phyloP scores from a whole-genome alignment of 1,140 invertebrate genomes.

The Lordiphosa mommai region DNA sequence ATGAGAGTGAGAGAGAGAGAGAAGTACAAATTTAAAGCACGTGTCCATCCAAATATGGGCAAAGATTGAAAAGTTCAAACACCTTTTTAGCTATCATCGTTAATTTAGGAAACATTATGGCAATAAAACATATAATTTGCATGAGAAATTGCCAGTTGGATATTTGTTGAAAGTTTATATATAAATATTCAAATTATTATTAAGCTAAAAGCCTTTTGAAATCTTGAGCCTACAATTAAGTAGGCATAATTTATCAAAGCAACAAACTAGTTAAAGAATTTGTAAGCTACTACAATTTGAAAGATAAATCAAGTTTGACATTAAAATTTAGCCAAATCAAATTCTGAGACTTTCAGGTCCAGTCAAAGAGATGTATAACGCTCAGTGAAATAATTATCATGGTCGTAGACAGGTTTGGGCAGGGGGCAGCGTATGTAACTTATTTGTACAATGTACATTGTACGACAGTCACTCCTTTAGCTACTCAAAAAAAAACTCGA shows the following conservation, averaged over 20 bases:
- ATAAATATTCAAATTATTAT: constrained; percentile 30
- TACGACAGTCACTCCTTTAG: too few relatives aligned
- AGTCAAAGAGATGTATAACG: too few relatives aligned
- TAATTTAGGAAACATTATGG: constrained; percentile 29
- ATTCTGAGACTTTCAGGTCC: too few relatives aligned
- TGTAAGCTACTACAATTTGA: constrained; percentile 2
- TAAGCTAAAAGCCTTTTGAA: not conserved
- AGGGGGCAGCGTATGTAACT: too few relatives aligned
- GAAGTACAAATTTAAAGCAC: constrained; percentile 7
- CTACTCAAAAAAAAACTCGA: too few relatives aligned
- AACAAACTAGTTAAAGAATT: not conserved
- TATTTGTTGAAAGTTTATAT: constrained; percentile 18
- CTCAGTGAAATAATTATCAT: too few relatives aligned
- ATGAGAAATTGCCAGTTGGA: constrained; percentile 27
- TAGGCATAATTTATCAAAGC: constrained; percentile 1
- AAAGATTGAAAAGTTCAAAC: constrained; percentile 28
- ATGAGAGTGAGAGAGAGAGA: not conserved
- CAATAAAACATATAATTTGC: constrained; percentile 31
- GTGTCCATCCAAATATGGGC: constrained; percentile 22
- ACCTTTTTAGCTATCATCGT: constrained; percentile 13
- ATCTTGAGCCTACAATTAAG: constrained; percentile 22
- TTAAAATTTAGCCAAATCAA: not conserved
- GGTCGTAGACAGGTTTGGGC: too few relatives aligned
- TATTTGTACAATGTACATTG: too few relatives aligned
- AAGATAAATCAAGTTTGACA: constrained; percentile 6